Percentiles rank a stretch among this genome's conserved stretches.
phyloP scores from a whole-genome alignment of 2,888 invertebrate species.

The Deladenus siricidicola region DNA sequence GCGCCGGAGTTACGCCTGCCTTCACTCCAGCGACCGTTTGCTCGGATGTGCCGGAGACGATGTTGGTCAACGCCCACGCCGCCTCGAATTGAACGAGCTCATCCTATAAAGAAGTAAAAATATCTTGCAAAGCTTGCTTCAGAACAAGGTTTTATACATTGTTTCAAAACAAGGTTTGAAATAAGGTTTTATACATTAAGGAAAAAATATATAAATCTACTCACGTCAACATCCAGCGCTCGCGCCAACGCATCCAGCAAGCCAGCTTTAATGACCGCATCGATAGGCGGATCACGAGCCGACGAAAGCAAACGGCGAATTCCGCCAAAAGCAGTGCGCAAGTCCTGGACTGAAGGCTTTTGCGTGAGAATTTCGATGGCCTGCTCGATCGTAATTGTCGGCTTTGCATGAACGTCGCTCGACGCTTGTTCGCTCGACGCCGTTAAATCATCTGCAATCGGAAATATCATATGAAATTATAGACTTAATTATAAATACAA shows the following conservation, averaged over 20 bases:
- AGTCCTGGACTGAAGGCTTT: slow-evolving; percentile 35
- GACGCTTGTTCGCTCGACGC: too few species aligned
- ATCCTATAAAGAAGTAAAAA: too few species aligned
- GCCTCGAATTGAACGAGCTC: slow-evolving; percentile 73
- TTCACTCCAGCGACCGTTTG: slow-evolving; percentile 81
- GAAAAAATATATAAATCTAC: too few species aligned
- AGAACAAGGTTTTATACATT: too few species aligned
- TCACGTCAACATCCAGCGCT: slow-evolving; percentile 62
- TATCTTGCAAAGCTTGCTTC: too few species aligned
- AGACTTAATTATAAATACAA: too few species aligned
- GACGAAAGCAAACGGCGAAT: slow-evolving; percentile 74
- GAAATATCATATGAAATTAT: too few species aligned
- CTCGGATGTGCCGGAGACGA: slow-evolving; percentile 84
- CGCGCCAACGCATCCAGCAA: slow-evolving; percentile 74
- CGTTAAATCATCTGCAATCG: too few species aligned
- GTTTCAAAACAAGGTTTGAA: too few species aligned
- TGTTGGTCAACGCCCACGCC: slow-evolving; percentile 93
- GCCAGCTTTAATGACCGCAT: slow-evolving; percentile 72
- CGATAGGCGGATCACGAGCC: slow-evolving; percentile 83
- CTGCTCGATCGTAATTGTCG: slow-evolving; percentile 18
- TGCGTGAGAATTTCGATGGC: slow-evolving; percentile 32
- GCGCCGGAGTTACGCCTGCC: slow-evolving; percentile 73
- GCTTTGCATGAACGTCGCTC: too few species aligned
- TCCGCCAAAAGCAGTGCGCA: slow-evolving; percentile 39
- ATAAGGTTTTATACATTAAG: too few species aligned